Evolutionary conservation across 2,888 invertebrate species (phyloP).

Genomic region (Abrostola tripartita): DNA sequence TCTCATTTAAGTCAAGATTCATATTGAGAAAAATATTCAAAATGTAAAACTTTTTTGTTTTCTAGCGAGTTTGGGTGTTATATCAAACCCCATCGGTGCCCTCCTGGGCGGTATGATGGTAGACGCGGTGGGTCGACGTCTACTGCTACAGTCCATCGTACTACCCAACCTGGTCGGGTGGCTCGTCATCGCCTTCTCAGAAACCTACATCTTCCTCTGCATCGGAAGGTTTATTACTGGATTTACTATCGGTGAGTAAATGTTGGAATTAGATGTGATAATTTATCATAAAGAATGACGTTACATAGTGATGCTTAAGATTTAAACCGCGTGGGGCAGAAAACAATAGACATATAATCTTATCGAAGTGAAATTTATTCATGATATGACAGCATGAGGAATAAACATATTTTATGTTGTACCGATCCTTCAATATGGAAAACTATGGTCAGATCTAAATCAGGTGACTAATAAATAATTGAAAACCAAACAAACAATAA

Average conservation of each 20-base stretch:
- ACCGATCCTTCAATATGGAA: conserved; percentile 7
- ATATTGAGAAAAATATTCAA: not conserved
- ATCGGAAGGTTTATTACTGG: conserved; percentile 91
- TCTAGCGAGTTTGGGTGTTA: conserved; percentile 91
- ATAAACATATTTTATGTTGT: conserved; percentile 11
- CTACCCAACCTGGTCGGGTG: conserved; percentile 91
- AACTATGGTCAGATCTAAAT: conserved; percentile 21
- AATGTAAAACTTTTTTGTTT: conserved; percentile 12
- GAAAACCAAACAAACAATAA: conserved; percentile 25
- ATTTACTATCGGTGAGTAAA: conserved; percentile 89
- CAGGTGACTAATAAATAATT: conserved; percentile 33
- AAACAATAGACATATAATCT: too few relatives aligned
- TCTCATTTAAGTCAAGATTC: too few relatives aligned
- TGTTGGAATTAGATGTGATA: not conserved
- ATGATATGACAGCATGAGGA: not conserved
- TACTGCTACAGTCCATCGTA: conserved; percentile 90
- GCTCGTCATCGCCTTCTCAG: conserved; percentile 90
- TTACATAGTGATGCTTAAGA: too few relatives aligned
- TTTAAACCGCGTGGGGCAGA: too few relatives aligned
- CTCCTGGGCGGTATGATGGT: conserved; percentile 91
- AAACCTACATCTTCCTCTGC: conserved; percentile 89
- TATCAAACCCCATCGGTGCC: conserved; percentile 92
- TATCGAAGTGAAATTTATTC: too few relatives aligned
- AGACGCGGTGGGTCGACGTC: conserved; percentile 90
- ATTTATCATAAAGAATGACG: too few relatives aligned